Evolutionary conservation across 2,888 invertebrate species (phyloP), one percentile per base, ranked within the genome.

Genomic region (Drosophila melanocephala): DNA sequence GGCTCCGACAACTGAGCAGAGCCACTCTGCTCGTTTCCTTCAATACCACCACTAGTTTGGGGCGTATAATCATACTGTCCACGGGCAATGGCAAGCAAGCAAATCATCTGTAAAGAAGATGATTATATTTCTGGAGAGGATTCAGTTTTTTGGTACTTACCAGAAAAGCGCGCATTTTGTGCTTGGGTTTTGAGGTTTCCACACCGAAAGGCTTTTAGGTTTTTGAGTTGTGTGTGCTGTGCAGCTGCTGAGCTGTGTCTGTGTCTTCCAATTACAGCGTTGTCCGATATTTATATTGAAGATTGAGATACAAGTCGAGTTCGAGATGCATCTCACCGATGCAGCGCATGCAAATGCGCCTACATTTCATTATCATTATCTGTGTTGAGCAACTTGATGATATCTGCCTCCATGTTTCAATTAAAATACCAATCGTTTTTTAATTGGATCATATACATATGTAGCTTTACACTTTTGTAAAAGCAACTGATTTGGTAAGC

Each of bases 61-160:
- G 84, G 87, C 28, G 82, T 69, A 57, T 91, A 91, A 33, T 88
- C 89, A 47, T 91, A 91, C 73, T 91, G 91, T 6, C 90, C 91
- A 3, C 76, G 79, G 47, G 77, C 84, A 28, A 84, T 75, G 57
- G 89, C 88, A 50, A 87, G 16, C 32, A 91, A 62, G 72, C 91
- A 89, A 39, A 92, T n/a, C 71, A 91, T 73, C 92, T 91, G 59
- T 30, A 52, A 50, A 19, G 19, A 30, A 5, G 1, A 5, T 7
- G 12, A 22, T 14, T 22, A n/a, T 16, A 55, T 26, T 58, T 22
- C 28, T 44, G 3, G 6, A 32, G 0, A 57, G 35, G 72, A 72
- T 51, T n/a, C 30, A 10, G 3, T 5, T 12, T 19, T 30, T 16
- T 12, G 28, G 0, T 2, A 79, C 85, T 84, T 79, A 92, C 92